phyloP scores from a whole-genome alignment of 2,113 vertebrate genomes.

The Leucoraja erinaceus region DNA sequence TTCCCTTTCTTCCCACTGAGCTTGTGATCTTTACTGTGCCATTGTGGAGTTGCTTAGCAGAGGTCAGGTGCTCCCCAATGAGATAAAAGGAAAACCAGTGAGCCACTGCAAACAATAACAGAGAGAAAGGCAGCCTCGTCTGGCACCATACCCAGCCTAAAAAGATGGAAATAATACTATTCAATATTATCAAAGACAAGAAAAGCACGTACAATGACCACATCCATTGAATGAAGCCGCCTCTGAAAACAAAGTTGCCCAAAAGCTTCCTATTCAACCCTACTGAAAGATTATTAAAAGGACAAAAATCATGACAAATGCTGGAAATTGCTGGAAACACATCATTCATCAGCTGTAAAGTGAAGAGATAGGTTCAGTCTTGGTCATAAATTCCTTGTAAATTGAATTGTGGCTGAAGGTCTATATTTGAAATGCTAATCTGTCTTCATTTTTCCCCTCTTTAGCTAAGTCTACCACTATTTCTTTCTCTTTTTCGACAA shows the following conservation, averaged over 20 bases:
- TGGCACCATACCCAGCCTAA: not conserved
- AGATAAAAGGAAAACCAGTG: slow-evolving; percentile 6
- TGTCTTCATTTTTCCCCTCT: not conserved
- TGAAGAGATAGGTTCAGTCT: not conserved
- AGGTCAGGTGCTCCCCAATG: slow-evolving; percentile 2
- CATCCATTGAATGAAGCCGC: not conserved
- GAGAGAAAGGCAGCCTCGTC: not conserved
- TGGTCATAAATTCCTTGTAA: not conserved
- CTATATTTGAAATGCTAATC: not conserved
- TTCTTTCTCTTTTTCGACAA: not conserved
- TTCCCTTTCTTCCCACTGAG: slow-evolving; percentile 12
- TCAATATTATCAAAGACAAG: slow-evolving; percentile 17
- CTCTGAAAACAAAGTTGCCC: not conserved
- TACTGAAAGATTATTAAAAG: not conserved
- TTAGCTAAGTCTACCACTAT: not conserved
- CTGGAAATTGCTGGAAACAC: slow-evolving; percentile 6
- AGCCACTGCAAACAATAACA: slow-evolving; percentile 5
- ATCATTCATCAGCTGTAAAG: not conserved
- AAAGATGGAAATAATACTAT: not conserved
- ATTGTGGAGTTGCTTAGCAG: not conserved
- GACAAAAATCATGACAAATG: not conserved
- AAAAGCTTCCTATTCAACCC: not conserved
- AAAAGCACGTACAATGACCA: not conserved
- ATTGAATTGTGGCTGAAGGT: not conserved
- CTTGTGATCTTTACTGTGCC: not conserved